Evolutionary conservation across 1,140 invertebrate genomes (phyloP).

Genomic region (Drosophila sucinea): DNA sequence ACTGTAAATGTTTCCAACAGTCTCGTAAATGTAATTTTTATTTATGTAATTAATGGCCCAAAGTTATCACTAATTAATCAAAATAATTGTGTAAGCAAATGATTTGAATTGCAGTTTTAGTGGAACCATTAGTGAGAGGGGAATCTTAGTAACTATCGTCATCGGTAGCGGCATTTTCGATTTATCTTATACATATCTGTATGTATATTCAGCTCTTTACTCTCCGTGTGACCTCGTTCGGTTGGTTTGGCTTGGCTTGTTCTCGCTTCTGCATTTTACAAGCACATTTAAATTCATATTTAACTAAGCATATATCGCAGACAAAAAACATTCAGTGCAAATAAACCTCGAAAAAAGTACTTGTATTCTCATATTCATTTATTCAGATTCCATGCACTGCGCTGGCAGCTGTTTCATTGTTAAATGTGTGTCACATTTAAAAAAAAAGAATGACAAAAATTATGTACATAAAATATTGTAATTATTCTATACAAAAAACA

Average conservation of each 20-base stretch:
- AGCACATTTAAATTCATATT: constrained; percentile 37
- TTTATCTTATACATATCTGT: constrained; percentile 35
- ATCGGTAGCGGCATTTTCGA: constrained; percentile 11
- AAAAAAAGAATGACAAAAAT: not conserved
- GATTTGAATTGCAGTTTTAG: constrained; percentile 40
- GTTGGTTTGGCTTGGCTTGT: constrained; percentile 43
- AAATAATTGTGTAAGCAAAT: constrained; percentile 36
- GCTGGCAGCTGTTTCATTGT: constrained; percentile 33
- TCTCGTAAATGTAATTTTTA: constrained; percentile 24
- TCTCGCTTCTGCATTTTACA: constrained; percentile 38
- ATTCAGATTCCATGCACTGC: constrained; percentile 60
- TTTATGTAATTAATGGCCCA: constrained; percentile 35
- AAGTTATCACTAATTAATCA: constrained; percentile 41
- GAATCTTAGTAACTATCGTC: constrained; percentile 14
- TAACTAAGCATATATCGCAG: constrained; percentile 50
- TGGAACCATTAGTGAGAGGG: constrained; percentile 35
- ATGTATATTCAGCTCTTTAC: constrained; percentile 32
- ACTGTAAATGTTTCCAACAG: constrained; percentile 29
- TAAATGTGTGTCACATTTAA: constrained; percentile 62
- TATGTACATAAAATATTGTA: constrained; percentile 7
- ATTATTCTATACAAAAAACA: constrained; percentile 61
- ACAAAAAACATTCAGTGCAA: constrained; percentile 46
- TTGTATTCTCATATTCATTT: constrained; percentile 37
- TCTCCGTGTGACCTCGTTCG: constrained; percentile 40
- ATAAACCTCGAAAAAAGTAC: constrained; percentile 47